Evolutionary conservation across 2,113 vertebrate species (phyloP).

Genomic region (Malurus elegans): DNA sequence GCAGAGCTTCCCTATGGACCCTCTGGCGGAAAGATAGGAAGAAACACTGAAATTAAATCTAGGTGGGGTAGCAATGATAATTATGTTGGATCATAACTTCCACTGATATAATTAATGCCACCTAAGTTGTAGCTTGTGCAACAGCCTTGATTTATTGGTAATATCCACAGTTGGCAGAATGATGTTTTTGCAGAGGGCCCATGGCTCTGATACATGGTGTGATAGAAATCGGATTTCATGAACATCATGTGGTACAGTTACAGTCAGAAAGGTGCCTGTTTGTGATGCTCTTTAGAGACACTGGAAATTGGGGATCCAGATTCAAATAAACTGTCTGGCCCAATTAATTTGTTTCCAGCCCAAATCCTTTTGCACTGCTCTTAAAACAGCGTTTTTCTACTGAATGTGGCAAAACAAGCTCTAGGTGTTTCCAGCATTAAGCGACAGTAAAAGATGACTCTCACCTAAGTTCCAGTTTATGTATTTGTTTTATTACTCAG

Average conservation of each 20-base stretch:
- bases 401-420: conserved; percentile 38
- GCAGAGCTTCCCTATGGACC: conserved; percentile 28
- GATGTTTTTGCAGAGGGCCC: neutral
- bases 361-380: conserved; percentile 31
- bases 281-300: conserved; percentile 30
- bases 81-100: conserved; percentile 61
- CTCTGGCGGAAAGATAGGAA: conserved; percentile 56
- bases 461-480: conserved; percentile 69
- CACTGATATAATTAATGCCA: conserved; percentile 57
- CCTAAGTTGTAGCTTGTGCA: conserved; percentile 68
- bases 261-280: conserved; percentile 16
- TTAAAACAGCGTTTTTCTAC: neutral
- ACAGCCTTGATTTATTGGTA: conserved; percentile 68
- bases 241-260: neutral
- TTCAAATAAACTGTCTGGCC: neutral
- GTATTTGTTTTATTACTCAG: conserved; percentile 77
- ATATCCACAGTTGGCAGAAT: conserved; percentile 20
- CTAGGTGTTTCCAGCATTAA: conserved; percentile 60
- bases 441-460: conserved; percentile 61
- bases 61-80: conserved; percentile 47
- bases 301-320: neutral
- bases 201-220: neutral
- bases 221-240: conserved; percentile 26
- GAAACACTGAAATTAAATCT: conserved; percentile 49
- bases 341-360: conserved; percentile 59